Base-by-base conservation (phyloP, 2,113 vertebrate species). In the Holacanthus passer region DNA sequence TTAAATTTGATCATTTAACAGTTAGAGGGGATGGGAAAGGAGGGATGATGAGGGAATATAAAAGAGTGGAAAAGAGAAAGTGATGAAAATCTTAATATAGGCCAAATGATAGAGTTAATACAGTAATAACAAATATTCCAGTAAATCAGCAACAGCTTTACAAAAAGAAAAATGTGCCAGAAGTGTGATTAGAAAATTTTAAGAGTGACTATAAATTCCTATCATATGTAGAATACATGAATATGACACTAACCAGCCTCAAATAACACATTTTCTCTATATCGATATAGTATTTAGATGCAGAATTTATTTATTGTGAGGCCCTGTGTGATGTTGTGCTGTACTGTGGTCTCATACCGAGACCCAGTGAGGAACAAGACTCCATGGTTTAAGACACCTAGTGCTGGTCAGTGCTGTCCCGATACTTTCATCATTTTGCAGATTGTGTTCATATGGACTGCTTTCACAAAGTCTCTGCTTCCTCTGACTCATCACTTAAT, bases 381-480 rank as follows among this genome's bases (percentile, higher is more conserved):
- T 86, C 73, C 84, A 73, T 80, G 86, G 82, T 87, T 93, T 90
- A 93, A 93, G 88, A 94, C 92, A 93, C 79, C 86, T 59, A 81
- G 88, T 88, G 88, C 87, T 93, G 89, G 88, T 90, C 92, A 82
- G 67, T 81, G 87, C 77, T 85, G 73, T 73, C 83, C 79, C 55
- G n/a, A 71, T 48, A 53, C 81, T 47, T 76, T 78, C 24, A 53
- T 60, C 52, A 24, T 58, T 77, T 76, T 80, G 82, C 85, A 90
- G 72, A 87, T 70, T 90, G 90, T 93, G 91, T 91, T 93, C 90
- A 92, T 81, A 75, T 81, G 90, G 93, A 94, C 92, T 83, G 75
- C 86, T 80, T 74, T 79, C 80, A 58, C 80, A 71, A 81, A 62
- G 43, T 60, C 47, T 56, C 74, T 32, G 53, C 76, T 52, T 83